phyloP scores from a whole-genome alignment of 2,113 vertebrate genomes.

The Nyctereutes procyonoides region DNA sequence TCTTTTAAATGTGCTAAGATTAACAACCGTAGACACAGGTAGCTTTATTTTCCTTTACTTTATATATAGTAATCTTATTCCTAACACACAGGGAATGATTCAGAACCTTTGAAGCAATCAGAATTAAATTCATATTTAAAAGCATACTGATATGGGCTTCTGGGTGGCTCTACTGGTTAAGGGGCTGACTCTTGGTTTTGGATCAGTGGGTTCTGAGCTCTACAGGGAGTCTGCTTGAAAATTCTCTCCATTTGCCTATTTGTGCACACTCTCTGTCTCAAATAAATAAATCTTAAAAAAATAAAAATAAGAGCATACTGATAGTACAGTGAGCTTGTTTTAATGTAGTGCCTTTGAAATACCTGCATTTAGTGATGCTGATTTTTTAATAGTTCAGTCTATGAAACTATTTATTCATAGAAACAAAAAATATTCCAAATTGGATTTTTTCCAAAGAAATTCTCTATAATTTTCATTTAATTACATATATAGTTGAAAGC shows the following conservation, averaged over 20 bases:
- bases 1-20: background rate
- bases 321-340: constrained; percentile 49
- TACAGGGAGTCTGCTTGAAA: no score
- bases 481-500: background rate
- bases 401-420: constrained; percentile 67
- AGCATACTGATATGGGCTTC: background rate
- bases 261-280: no score
- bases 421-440: constrained; percentile 42
- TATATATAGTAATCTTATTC: background rate
- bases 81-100: background rate
- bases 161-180: no score
- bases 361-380: background rate
- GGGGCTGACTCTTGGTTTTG: no score
- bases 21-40: background rate
- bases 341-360: constrained; percentile 35
- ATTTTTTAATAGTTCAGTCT: constrained; percentile 65
- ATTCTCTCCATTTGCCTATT: no score
- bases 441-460: background rate
- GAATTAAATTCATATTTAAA: constrained; percentile 70
- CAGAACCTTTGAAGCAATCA: constrained; percentile 41
- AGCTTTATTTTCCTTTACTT: background rate
- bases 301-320: constrained; percentile 18
- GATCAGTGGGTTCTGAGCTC: no score
- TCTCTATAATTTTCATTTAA: background rate
- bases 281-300: no score